Evolutionary conservation across 2,888 invertebrate species (phyloP).

Genomic region (Cistogaster globosa): DNA sequence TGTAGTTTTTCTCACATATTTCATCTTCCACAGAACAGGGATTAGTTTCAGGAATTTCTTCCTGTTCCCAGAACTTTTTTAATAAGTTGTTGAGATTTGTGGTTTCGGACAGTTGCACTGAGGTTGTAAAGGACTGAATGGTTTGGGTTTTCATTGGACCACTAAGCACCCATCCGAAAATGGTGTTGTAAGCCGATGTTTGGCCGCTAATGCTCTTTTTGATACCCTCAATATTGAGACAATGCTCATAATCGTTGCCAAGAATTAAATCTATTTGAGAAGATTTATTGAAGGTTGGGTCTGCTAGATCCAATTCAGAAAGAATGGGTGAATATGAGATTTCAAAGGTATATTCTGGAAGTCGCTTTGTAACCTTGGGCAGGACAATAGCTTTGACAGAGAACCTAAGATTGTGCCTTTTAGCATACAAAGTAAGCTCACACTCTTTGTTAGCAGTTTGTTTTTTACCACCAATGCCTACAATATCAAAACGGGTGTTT

Average conservation of each 20-base stretch:
- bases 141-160: background rate
- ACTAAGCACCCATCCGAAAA: too few species aligned
- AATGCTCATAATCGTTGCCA: constrained; percentile 5
- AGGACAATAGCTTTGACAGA: background rate
- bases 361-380: background rate
- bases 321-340: background rate
- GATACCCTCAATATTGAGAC: constrained; percentile 3
- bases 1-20: background rate
- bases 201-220: constrained; percentile 1
- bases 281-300: background rate
- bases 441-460: background rate
- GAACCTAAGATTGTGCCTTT: background rate
- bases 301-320: background rate
- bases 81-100: background rate
- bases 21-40: constrained; percentile 6
- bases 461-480: background rate
- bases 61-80: constrained; percentile 40
- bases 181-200: too few species aligned
- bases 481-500: background rate
- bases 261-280: background rate
- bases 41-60: background rate
- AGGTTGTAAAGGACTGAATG: background rate
- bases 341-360: background rate
- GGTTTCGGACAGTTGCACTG: background rate
- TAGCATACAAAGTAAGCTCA: background rate